Conservation (phyloP, 2,113 vertebrate species). For the Callopanchax toddi region DNA sequence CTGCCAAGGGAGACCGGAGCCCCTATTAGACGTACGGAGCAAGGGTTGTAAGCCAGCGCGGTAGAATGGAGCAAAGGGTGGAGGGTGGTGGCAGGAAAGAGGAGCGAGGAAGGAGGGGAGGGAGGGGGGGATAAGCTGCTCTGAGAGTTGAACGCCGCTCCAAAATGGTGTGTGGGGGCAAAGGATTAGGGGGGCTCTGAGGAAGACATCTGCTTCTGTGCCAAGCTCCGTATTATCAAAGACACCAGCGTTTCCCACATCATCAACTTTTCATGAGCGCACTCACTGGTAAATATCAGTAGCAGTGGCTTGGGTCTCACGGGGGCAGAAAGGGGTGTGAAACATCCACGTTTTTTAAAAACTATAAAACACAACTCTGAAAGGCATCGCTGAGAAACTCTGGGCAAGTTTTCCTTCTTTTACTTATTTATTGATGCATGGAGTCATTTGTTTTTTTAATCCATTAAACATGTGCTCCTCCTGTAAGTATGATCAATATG, state of each 20-base stretch:
- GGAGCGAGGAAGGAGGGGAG: constrained; percentile 54
- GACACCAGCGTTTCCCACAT: constrained; percentile 79
- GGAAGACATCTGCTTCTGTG: constrained; percentile 83
- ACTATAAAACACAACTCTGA: constrained; percentile 56
- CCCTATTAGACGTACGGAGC: constrained; percentile 70
- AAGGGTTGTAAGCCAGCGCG: constrained; percentile 60
- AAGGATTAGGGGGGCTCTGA: constrained; percentile 80
- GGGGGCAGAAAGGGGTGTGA: constrained; percentile 47
- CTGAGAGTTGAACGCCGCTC: constrained; percentile 72
- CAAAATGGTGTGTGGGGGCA: constrained; percentile 77
- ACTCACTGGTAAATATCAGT: constrained; percentile 80
- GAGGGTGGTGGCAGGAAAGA: constrained; percentile 65
- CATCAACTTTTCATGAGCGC: constrained; percentile 84
- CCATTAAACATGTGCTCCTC: constrained; percentile 52
- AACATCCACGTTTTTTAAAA: constrained; percentile 61
- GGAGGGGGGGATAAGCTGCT: constrained; percentile 72
- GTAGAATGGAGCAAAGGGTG: constrained; percentile 56
- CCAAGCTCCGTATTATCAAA: constrained; percentile 80
- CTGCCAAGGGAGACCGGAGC: constrained; percentile 67
- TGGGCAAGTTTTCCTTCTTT: constrained; percentile 35
- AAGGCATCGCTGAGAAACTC: constrained; percentile 57
- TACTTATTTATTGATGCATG: constrained; percentile 41
- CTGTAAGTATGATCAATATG: constrained; percentile 52
- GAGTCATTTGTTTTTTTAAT: constrained; percentile 41
- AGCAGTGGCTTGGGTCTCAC: constrained; percentile 58